Percentiles rank a stretch among this genome's conserved stretches.
phyloP scores from a whole-genome alignment of 1,140 invertebrate species.

The Magallana angulata region DNA sequence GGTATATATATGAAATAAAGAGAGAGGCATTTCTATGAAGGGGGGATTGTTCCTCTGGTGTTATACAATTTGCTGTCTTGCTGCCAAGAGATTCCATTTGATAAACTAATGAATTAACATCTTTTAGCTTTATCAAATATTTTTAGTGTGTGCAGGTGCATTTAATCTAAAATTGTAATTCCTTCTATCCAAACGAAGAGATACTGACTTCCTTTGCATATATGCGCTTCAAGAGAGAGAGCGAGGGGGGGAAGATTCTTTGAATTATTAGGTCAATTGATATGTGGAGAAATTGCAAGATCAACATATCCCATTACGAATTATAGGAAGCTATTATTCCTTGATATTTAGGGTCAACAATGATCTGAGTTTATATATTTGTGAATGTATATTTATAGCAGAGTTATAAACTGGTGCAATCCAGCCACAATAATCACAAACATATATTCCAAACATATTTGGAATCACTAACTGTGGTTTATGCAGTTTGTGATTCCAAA shows the following conservation, averaged over 20 bases:
- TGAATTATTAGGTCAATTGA: conserved; percentile 5
- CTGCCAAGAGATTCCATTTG: conserved; percentile 24
- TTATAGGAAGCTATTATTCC: too few relatives aligned
- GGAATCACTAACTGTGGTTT: too few relatives aligned
- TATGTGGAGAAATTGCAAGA: not conserved
- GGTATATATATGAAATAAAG: not conserved
- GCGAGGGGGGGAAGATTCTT: not conserved
- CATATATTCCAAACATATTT: too few relatives aligned
- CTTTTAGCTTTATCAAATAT: conserved; percentile 26
- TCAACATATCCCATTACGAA: not conserved
- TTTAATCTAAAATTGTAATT: conserved; percentile 27
- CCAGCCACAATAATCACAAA: too few relatives aligned
- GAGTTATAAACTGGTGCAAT: too few relatives aligned
- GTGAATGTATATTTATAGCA: too few relatives aligned
- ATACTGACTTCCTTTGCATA: not conserved
- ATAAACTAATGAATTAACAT: conserved; percentile 35
- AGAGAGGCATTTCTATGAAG: not conserved
- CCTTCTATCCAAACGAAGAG: not conserved
- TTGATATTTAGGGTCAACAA: too few relatives aligned
- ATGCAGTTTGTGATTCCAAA: too few relatives aligned
- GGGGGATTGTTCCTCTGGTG: not conserved
- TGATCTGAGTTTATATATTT: too few relatives aligned
- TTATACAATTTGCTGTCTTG: conserved; percentile 11
- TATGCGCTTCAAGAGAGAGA: not conserved
- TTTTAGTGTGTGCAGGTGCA: conserved; percentile 34